Base-by-base conservation (phyloP, 2,797 vertebrate genomes). In the Holocentrus rufus region DNA sequence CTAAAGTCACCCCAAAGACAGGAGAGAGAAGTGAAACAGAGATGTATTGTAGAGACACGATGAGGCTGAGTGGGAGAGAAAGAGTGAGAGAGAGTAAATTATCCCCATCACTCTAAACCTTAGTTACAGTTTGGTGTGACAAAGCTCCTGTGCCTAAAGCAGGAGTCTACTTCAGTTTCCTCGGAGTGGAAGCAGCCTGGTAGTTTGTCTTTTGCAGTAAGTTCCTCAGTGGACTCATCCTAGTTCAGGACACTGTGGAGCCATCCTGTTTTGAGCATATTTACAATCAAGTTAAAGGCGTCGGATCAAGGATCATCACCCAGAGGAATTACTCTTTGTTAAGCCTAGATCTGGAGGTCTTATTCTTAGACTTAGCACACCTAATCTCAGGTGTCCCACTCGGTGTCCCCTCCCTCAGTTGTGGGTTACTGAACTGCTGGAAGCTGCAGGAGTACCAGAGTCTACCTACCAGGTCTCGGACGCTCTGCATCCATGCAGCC, bases 271-370 rank as follows among this genome's bases (percentile, higher is more conserved):
- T 42, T 63, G 56, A 77, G 69, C 62, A 54, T 31, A 18, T 27
- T 84, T 7, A 74, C 72, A 92, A 90, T 91, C 85, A 91, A 77
- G 76, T 23, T 58, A 88, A 89, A 89, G 88, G 81, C 73, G 34
- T 70, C 11, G 65, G 81, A 80, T 88, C 69, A 84, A 69, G 83
- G 86, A 73, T 90, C 90, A 88, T 74, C 87, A 90, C 89, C 81
- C 90, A 61, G 56, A 61, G 87, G 90, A 83, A 85, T 90, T 92
- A 88, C 84, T 87, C 83, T 82, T 72, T 87, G 84, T 88, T 87
- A 93, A 78, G 34, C 88, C 87, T 73, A 76, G 82, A 92, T 89
- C 78, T 87, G 74, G 46, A 79, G 86, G 88, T 93, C 79, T 94
- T 93, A 84, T 80, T 87, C 85, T 82, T 86, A 80, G 85, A 74